phyloP scores from a whole-genome alignment of 2,888 invertebrate species.

The Caenorhabditis sp. region DNA sequence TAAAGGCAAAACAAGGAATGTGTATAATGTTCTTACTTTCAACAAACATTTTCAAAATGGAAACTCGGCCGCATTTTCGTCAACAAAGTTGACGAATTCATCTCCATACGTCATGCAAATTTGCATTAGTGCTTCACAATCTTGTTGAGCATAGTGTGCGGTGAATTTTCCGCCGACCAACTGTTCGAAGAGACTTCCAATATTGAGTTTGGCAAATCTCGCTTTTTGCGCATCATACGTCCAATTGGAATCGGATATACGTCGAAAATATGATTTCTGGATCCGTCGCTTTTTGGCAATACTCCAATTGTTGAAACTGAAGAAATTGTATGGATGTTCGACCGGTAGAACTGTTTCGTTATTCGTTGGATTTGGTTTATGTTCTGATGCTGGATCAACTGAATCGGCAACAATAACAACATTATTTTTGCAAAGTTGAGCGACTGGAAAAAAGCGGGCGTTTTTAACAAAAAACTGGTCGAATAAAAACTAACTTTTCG shows the following conservation, averaged over 20 bases:
- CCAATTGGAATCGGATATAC: neutral
- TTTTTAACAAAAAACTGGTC: neutral
- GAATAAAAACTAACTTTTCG: slow-evolving; percentile 1
- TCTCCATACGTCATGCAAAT: slow-evolving; percentile 59
- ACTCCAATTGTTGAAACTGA: slow-evolving; percentile 18
- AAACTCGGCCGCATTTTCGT: slow-evolving; percentile 39
- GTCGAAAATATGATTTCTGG: neutral
- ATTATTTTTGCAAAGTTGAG: neutral
- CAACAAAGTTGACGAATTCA: slow-evolving; percentile 58
- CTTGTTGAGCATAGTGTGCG: slow-evolving; percentile 62
- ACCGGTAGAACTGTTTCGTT: neutral
- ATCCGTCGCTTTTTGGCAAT: slow-evolving; percentile 25
- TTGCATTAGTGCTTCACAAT: slow-evolving; percentile 61
- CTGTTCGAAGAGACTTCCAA: neutral
- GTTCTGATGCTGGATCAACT: slow-evolving; percentile 6
- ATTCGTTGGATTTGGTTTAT: neutral
- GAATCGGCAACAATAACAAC: neutral
- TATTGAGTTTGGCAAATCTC: neutral
- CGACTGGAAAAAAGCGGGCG: neutral
- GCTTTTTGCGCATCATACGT: neutral
- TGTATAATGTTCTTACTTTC: no score
- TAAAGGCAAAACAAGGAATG: no score
- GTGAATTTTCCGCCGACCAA: slow-evolving; percentile 15
- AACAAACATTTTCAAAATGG: slow-evolving; percentile 42
- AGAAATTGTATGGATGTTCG: slow-evolving; percentile 12